A percentile compares a stretch with the other conserved stretches of the same genome.
These are phyloP conservation scores for Caradrina clavipalpis DNA, from an alignment of 2,888 invertebrate genomes.

Conservation along the genomic window DNA sequence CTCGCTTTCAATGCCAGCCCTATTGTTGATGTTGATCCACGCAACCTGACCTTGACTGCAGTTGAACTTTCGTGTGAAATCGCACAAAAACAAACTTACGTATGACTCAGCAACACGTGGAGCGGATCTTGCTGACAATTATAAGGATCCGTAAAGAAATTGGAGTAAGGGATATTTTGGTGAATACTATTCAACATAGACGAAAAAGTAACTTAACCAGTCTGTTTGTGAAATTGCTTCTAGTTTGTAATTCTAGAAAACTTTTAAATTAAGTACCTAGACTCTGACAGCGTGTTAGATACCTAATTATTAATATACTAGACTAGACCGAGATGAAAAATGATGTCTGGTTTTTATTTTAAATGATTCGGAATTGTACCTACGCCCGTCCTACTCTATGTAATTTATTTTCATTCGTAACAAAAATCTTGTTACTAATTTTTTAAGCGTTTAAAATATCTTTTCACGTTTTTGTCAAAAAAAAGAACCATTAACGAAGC, in stretches of 20 bases:
- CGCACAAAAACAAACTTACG: slow-evolving; percentile 39
- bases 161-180: not conserved
- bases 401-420: not conserved
- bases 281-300: not conserved
- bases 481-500: slow-evolving; percentile 28
- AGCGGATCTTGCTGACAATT: slow-evolving; percentile 12
- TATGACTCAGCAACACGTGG: slow-evolving; percentile 47
- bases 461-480: slow-evolving; percentile 11
- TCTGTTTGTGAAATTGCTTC: not conserved
- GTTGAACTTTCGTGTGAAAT: slow-evolving; percentile 65
- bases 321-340: not conserved
- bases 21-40: slow-evolving; percentile 59
- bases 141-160: not conserved
- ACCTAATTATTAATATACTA: not conserved
- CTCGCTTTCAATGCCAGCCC: slow-evolving; percentile 56
- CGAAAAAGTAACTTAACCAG: not conserved
- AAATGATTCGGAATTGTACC: not conserved
- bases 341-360: slow-evolving; percentile 6
- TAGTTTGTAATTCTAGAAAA: not conserved
- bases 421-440: slow-evolving; percentile 10
- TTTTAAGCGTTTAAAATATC: not conserved
- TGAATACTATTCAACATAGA: too few relatives aligned
- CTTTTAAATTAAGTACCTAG: slow-evolving; percentile 4
- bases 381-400: not conserved
- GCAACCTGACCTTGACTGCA: slow-evolving; percentile 62